phyloP scores from a whole-genome alignment of 2,797 vertebrate species.

The Gymnodraco acuticeps region DNA sequence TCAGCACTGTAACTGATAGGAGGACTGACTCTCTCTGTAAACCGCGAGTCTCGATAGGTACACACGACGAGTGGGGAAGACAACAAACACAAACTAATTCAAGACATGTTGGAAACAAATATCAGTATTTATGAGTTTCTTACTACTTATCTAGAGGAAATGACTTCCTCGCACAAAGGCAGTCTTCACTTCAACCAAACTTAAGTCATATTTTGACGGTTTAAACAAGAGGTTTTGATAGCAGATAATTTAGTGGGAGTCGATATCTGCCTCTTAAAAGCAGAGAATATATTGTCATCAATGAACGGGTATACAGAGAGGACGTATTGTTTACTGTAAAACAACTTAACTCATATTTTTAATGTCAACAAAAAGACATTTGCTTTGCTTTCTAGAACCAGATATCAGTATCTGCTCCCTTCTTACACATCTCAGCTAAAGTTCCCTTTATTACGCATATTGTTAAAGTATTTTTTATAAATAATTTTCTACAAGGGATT shows the following conservation, averaged over 20 bases:
- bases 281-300: background rate
- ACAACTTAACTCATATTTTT: background rate
- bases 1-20: conserved; percentile 49
- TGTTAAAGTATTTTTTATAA: too few species aligned
- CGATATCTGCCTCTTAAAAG: too few species aligned
- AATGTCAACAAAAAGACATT: background rate
- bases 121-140: background rate
- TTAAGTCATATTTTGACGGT: background rate
- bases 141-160: background rate
- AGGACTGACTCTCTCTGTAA: conserved; percentile 52
- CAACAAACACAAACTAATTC: conserved; percentile 32
- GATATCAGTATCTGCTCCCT: background rate
- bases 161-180: background rate
- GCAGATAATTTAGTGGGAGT: too few species aligned
- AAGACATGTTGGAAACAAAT: background rate
- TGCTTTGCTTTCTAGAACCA: background rate
- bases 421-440: too few species aligned
- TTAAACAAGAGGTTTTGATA: background rate
- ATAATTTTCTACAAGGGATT: too few species aligned
- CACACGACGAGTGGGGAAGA: conserved; percentile 28
- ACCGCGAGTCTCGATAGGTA: conserved; percentile 43
- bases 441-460: background rate
- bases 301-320: background rate
- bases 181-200: background rate
- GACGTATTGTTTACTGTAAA: background rate